Conservation (phyloP, 2,113 vertebrate species). For the Thalassarche chlororhynchos region DNA sequence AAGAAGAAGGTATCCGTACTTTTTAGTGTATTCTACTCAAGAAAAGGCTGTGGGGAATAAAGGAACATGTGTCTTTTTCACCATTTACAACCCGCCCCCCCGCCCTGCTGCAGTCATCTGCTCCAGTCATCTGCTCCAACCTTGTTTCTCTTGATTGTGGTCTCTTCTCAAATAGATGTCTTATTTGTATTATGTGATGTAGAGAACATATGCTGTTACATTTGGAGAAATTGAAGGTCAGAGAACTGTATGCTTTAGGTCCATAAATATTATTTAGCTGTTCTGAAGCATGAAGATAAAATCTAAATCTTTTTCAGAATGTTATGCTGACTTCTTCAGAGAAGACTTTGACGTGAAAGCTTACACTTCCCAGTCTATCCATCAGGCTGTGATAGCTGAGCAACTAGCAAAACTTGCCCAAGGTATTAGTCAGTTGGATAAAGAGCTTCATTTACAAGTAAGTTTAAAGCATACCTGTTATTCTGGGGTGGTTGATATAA, state of each 20-base stretch:
- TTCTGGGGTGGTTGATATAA: neutral
- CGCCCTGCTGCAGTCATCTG: too few species aligned
- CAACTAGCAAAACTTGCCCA: slow-evolving; percentile 94
- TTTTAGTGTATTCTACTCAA: neutral
- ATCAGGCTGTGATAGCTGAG: slow-evolving; percentile 93
- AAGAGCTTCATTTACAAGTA: slow-evolving; percentile 95
- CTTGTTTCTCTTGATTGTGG: neutral
- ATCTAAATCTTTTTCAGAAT: slow-evolving; percentile 77
- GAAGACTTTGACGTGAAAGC: slow-evolving; percentile 94
- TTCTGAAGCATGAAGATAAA: neutral
- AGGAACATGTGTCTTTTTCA: neutral
- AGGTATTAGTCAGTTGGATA: slow-evolving; percentile 97
- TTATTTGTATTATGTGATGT: fast-evolving
- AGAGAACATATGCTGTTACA: fast-evolving
- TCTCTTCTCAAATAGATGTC: neutral
- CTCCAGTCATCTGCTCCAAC: neutral
- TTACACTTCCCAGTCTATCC: slow-evolving; percentile 93
- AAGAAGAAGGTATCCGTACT: neutral
- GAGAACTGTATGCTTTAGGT: neutral
- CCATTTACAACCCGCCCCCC: fast-evolving
- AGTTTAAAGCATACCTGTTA: neutral
- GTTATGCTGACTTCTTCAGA: slow-evolving; percentile 87
- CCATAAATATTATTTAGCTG: neutral
- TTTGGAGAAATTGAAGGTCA: neutral
- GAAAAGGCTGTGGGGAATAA: neutral